Conservation (phyloP, 2,888 invertebrate genomes). For the Trachelus tabidus region DNA sequence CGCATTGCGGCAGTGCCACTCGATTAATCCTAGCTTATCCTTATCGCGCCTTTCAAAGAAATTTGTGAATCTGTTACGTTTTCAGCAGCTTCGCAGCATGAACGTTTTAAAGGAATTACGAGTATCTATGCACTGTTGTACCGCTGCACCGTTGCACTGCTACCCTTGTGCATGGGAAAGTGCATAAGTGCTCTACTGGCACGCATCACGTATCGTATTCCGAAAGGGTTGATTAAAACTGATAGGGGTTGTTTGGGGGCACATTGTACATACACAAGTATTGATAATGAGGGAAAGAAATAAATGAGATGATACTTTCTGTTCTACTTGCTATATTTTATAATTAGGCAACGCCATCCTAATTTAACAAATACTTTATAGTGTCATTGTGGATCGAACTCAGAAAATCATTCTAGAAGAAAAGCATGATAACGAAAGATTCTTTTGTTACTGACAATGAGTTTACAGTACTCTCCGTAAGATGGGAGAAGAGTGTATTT, state of each 20-base stretch:
- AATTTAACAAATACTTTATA: neutral
- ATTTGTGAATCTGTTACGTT: neutral
- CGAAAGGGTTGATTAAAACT: neutral
- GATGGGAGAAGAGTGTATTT: neutral
- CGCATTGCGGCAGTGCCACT: neutral
- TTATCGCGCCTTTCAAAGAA: neutral
- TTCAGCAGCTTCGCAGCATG: neutral
- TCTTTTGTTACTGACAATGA: neutral
- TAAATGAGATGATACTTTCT: neutral
- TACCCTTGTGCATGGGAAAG: neutral
- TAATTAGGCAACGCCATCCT: neutral
- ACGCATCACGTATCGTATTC: neutral
- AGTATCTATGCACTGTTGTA: neutral
- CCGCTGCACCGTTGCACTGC: neutral
- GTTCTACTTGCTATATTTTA: neutral
- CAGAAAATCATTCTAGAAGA: neutral
- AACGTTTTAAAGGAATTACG: neutral
- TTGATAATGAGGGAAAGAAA: neutral
- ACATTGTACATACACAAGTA: neutral
- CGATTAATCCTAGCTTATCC: neutral
- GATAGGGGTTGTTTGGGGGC: neutral
- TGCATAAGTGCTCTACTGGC: neutral
- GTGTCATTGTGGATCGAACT: neutral
- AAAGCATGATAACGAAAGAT: neutral
- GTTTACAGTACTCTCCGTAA: neutral